Evolutionary conservation across 2,888 invertebrate species (phyloP).

Genomic region (Cerastis rubricosa): DNA sequence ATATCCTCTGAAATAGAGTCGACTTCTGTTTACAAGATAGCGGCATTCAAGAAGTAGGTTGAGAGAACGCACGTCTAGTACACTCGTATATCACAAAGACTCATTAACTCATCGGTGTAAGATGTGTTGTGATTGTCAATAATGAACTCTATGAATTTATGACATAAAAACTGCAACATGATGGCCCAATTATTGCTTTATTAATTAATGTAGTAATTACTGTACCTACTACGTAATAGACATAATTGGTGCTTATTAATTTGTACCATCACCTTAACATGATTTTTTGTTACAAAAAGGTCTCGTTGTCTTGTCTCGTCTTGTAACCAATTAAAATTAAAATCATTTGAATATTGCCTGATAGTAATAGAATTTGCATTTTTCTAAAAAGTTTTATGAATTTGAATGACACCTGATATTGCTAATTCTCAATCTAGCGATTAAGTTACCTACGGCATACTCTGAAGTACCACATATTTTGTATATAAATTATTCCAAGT

Average conservation of each 20-base stretch:
- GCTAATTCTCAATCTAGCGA: background rate
- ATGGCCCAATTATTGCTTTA: constrained; percentile 42
- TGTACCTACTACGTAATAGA: constrained; percentile 22
- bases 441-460: background rate
- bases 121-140: constrained; percentile 70
- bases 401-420: background rate
- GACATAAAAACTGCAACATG: constrained; percentile 50
- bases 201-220: constrained; percentile 43
- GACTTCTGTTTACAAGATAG: constrained; percentile 77
- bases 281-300: constrained; percentile 18
- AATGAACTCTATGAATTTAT: constrained; percentile 67
- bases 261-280: constrained; percentile 27
- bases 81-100: constrained; percentile 88
- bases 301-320: background rate
- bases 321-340: constrained; percentile 9
- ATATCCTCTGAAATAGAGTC: constrained; percentile 79
- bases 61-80: constrained; percentile 88
- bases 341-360: constrained; percentile 2
- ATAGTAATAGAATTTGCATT: background rate
- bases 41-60: constrained; percentile 89
- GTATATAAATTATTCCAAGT: background rate
- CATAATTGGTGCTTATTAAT: constrained; percentile 23
- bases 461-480: background rate
- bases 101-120: constrained; percentile 84
- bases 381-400: constrained; percentile 3